Evolutionary conservation across 2,888 invertebrate genomes (phyloP).

Genomic region (Melinopterus prodromus): DNA sequence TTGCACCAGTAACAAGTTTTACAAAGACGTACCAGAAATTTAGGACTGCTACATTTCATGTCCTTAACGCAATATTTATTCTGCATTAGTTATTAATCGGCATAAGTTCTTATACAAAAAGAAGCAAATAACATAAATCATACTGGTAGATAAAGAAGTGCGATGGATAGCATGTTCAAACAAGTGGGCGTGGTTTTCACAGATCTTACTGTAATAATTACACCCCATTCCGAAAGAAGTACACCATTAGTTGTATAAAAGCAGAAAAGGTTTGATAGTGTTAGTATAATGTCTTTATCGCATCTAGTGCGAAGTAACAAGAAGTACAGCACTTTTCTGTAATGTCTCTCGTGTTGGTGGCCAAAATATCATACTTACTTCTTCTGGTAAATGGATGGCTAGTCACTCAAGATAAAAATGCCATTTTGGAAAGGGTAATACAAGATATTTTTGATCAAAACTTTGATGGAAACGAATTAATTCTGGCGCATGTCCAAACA

Average conservation of each 20-base stretch:
- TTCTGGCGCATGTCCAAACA: not conserved
- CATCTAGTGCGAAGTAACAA: not conserved
- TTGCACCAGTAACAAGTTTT: too few relatives aligned
- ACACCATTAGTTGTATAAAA: not conserved
- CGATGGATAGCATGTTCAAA: not conserved
- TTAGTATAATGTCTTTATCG: not conserved
- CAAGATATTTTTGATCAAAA: slow-evolving; percentile 5
- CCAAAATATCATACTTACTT: not conserved
- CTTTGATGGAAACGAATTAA: slow-evolving; percentile 21
- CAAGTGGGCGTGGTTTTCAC: not conserved
- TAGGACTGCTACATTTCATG: not conserved
- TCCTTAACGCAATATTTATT: not conserved
- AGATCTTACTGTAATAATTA: not conserved
- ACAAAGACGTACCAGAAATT: too few relatives aligned
- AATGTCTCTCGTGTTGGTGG: not conserved
- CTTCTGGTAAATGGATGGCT: not conserved
- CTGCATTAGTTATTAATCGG: not conserved
- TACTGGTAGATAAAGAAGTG: not conserved
- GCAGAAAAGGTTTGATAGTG: too few relatives aligned
- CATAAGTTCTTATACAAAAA: not conserved
- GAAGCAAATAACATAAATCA: not conserved
- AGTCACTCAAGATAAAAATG: not conserved
- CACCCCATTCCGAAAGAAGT: not conserved
- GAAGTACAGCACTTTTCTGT: not conserved
- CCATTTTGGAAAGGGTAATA: not conserved